Base-by-base conservation (phyloP, 2,888 invertebrate genomes). In the Oxystoma pomonae region DNA sequence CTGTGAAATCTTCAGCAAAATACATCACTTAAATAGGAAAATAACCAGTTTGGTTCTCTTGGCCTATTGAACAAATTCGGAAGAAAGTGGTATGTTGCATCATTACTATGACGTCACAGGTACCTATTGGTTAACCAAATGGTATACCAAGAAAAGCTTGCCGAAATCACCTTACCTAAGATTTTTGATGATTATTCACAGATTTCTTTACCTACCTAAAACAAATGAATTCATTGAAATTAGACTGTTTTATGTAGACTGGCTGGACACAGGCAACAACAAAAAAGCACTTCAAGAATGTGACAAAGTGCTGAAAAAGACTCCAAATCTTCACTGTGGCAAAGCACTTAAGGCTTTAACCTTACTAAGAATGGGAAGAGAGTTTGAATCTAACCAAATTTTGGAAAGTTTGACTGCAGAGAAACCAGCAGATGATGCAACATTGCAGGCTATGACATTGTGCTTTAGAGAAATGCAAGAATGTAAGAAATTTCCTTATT, bases 201-300 rank as follows among this genome's bases (percentile, higher is more conserved):
- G n/a, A n/a, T n/a, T n/a, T n/a, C n/a, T 50, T 50, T 12, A 50
- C 50, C 9, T 9, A n/a, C 50, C 50, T 12, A 50, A 12, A 50
- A n/a, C 12, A 12, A n/a, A 50, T 50, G 12, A 50, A 50, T 50
- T 50, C n/a, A 12, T 12, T 50, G 9, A 12, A 50, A 9, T 9
- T n/a, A n/a, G 50, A 12, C 9, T n/a, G 68, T 71, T 69, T 68
- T 59, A 80, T 83, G 58, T 82, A 96, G 97, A 98, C 81, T 95
- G 93, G 85, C 83, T 99, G 75, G 98, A 98, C 81, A 90, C 88
- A 83, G 96, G 96, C 16, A 96, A 96, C 81, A 94, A 96, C 82
- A 98, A 97, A 77, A 97, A 96, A 78, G 98, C 98, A 0, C 83
- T 98, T 55, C 96, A 98, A 80, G 98, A 98, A 82, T 94, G 95